phyloP scores from a whole-genome alignment of 2,797 vertebrate genomes.

The Babyrousa celebensis region DNA sequence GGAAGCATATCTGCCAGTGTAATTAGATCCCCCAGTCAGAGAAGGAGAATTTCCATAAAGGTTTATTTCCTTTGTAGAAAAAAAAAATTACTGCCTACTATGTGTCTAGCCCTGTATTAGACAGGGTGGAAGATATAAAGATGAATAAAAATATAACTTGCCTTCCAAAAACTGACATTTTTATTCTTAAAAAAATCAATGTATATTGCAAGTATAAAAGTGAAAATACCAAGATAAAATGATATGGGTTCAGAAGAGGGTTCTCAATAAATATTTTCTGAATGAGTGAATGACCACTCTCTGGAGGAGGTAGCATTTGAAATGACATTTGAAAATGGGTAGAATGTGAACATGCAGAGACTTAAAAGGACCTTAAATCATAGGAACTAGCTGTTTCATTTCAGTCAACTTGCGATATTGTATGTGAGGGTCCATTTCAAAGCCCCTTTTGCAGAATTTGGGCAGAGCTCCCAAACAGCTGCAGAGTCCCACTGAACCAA shows the following conservation, averaged over 20 bases:
- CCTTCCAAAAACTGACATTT: constrained; percentile 68
- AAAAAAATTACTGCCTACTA: constrained; percentile 41
- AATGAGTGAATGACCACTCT: constrained; percentile 75
- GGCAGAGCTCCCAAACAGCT: constrained; percentile 76
- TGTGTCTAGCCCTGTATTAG: constrained; percentile 41
- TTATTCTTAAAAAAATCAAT: constrained; percentile 72
- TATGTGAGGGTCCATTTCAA: neutral
- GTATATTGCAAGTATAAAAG: constrained; percentile 76
- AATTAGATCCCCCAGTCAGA: constrained; percentile 20
- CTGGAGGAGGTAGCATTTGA: constrained; percentile 79
- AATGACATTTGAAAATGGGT: constrained; percentile 78
- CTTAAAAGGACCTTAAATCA: constrained; percentile 68
- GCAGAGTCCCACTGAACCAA: constrained; percentile 38
- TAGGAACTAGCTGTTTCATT: constrained; percentile 15
- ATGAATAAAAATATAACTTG: constrained; percentile 74
- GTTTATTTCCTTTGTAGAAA: constrained; percentile 41
- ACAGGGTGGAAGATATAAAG: constrained; percentile 48
- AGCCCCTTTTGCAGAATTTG: neutral
- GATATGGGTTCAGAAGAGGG: constrained; percentile 62
- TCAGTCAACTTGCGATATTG: constrained; percentile 22
- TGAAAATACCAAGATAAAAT: constrained; percentile 78
- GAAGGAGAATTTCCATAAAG: constrained; percentile 37
- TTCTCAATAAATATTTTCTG: constrained; percentile 76
- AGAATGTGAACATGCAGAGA: constrained; percentile 45
- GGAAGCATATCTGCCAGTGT: neutral